Evolutionary conservation across 64 coral and sea anemone genomes (phyloP), one percentile per base, ranked within the genome.

Genomic region (Montipora efflorescens): DNA sequence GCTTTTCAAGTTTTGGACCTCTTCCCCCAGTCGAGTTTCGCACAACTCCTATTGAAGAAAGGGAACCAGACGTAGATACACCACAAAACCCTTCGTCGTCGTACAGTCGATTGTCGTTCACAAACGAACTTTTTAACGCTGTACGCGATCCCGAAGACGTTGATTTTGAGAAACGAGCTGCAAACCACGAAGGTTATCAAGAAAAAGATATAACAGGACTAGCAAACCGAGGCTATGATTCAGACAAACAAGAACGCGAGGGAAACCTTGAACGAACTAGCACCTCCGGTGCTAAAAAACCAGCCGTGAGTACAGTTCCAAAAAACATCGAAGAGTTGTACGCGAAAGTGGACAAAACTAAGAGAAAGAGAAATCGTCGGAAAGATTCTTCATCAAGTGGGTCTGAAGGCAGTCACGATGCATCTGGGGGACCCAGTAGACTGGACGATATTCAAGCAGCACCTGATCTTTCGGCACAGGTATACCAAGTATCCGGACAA

Each of bases 1-100:
- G 95, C 0, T 94, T 92, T 74, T 89, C 96, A 43, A 97, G 93
- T 72, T 97, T 97, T 51, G 94, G 55, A 16, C 96, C 96, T 59
- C 83, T 73, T 71, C 95, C 95, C 67, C 92, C 92, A 14, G 45
- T 76, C 7, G 83, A 87, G 21, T 93, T 93, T 28, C 79, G 92
- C 53, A 59, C 69, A 1, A n/a, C 45, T 70, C 79, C 75, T 0
- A 50, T 84, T 16, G 87, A 90, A n/a, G 87, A 75, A 66, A 23
- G 78, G 69, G 93, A 77, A 20, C 45, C 75, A 67, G 87, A 96
- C 5, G 10, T 44, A 23, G 76, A 64, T 12, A 64, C 8, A 3
- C 48, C 19, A 48, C 15, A 44, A 18, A 46, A 47, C 18, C 22
- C 58, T 16, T 43, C 8, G 25, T 62, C 43, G 13, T 47, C 68